phyloP scores from a whole-genome alignment of 2,888 invertebrate genomes.

The Hecatera dysodea region DNA sequence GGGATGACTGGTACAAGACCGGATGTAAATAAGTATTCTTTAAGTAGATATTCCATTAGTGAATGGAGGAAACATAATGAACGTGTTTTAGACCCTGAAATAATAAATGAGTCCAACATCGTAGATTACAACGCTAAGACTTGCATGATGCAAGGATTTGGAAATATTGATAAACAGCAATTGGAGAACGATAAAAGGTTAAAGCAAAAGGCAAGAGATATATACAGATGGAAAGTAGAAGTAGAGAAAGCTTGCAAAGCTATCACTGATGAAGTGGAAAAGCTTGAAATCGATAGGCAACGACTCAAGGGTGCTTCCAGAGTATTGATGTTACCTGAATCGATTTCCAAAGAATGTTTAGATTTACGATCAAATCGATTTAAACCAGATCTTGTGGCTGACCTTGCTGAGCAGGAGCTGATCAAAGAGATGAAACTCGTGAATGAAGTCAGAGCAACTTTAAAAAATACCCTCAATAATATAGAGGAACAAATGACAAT shows the following conservation, averaged over 20 bases:
- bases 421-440: slow-evolving; percentile 94
- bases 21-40: slow-evolving; percentile 94
- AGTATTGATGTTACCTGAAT: slow-evolving; percentile 93
- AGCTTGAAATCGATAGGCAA: slow-evolving; percentile 92
- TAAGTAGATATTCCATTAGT: slow-evolving; percentile 93
- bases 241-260: slow-evolving; percentile 93
- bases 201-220: slow-evolving; percentile 92
- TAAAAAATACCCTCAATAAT: slow-evolving; percentile 92
- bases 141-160: slow-evolving; percentile 92
- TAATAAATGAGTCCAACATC: slow-evolving; percentile 90
- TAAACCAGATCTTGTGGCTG: slow-evolving; percentile 94
- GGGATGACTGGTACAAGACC: slow-evolving; percentile 94
- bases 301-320: slow-evolving; percentile 93
- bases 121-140: slow-evolving; percentile 92
- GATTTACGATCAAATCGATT: slow-evolving; percentile 93
- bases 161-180: slow-evolving; percentile 93
- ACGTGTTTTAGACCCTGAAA: slow-evolving; percentile 86
- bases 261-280: slow-evolving; percentile 93
- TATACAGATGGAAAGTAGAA: slow-evolving; percentile 94
- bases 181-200: slow-evolving; percentile 92
- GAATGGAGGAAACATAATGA: slow-evolving; percentile 93
- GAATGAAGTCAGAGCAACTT: slow-evolving; percentile 92
- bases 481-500: slow-evolving; percentile 93
- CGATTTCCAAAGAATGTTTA: slow-evolving; percentile 94
- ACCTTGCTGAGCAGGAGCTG: slow-evolving; percentile 94